Base-by-base conservation (phyloP, 2,888 invertebrate species). In the Drosophila antonietae region DNA sequence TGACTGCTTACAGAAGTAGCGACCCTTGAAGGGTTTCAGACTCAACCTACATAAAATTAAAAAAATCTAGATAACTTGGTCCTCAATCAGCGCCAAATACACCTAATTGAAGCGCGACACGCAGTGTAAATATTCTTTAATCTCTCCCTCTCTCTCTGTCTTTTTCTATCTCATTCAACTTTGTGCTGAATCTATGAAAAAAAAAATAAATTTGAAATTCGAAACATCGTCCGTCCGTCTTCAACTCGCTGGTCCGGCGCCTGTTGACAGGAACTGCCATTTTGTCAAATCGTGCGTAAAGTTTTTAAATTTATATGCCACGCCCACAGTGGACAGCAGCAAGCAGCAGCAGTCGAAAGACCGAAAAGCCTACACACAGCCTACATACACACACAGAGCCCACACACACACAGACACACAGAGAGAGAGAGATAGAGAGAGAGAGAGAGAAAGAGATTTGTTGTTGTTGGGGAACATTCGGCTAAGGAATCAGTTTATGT, bases 261-360 rank as follows among this genome's bases (percentile, higher is more conserved):
- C 64, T 75, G 71, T 70, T 61, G 49, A 59, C 77, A 71, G 47
- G n/a, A 56, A 41, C 56, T 68, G 61, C 57, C 41, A 67, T 63
- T 62, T 73, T 60, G 69, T 68, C 75, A 87, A 87, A 89, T 80
- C 73, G 76, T 81, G 84, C 81, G 70, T 72, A 73, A 81, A 81
- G 76, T 81, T 72, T 65, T 69, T 72, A 55, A 77, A 74, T 76
- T 66, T 73, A 70, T 57, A 61, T 41, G 61, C 43, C 52, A 56
- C 35, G 37, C 37, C 58, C 44, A 8, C 52, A 51, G n/a, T n/a
- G n/a, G n/a, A n/a, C n/a, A n/a, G n/a, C n/a, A n/a, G n/a, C n/a
- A n/a, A n/a, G n/a, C n/a, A n/a, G n/a, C n/a, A n/a, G n/a, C n/a
- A n/a, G 23, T 56, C 55, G 51, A 31, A 58, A 60, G 33, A 46